Conservation (phyloP, 1,140 invertebrate genomes). For the Harlomillsia oculata region DNA sequence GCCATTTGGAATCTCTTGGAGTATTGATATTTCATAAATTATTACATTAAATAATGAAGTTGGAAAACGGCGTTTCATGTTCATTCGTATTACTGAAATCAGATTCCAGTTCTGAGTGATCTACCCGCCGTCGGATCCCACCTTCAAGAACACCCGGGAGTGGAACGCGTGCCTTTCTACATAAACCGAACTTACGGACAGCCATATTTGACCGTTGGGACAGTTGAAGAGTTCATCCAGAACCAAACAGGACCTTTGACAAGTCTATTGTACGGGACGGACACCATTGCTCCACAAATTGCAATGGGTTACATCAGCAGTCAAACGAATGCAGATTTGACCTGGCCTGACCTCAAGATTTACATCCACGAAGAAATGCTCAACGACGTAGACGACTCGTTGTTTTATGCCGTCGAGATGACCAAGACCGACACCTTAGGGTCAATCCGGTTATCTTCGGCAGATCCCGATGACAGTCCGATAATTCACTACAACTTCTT, state of each 20-base stretch:
- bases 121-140: constrained; percentile 17
- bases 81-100: neutral
- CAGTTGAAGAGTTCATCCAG: constrained; percentile 6
- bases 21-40: constrained; percentile 21
- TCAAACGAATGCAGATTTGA: neutral
- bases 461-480: constrained; percentile 44
- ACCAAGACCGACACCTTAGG: constrained; percentile 30
- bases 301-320: constrained; percentile 14
- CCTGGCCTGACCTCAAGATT: constrained; percentile 15
- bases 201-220: neutral
- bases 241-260: constrained; percentile 9
- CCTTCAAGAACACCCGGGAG: constrained; percentile 17
- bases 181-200: constrained; percentile 10
- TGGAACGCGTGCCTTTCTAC: neutral
- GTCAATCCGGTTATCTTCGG: constrained; percentile 36
- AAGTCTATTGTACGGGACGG: neutral
- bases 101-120: constrained; percentile 19
- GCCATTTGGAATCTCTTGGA: constrained; percentile 38
- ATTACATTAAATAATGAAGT: neutral
- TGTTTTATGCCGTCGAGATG: constrained; percentile 12
- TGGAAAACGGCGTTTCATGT: neutral
- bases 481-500: constrained; percentile 46
- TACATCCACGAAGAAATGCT: constrained; percentile 2
- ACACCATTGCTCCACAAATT: constrained; percentile 2
- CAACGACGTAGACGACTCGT: neutral